Conservation (phyloP, 2,113 vertebrate genomes). For the Hippocampus zosterae region DNA sequence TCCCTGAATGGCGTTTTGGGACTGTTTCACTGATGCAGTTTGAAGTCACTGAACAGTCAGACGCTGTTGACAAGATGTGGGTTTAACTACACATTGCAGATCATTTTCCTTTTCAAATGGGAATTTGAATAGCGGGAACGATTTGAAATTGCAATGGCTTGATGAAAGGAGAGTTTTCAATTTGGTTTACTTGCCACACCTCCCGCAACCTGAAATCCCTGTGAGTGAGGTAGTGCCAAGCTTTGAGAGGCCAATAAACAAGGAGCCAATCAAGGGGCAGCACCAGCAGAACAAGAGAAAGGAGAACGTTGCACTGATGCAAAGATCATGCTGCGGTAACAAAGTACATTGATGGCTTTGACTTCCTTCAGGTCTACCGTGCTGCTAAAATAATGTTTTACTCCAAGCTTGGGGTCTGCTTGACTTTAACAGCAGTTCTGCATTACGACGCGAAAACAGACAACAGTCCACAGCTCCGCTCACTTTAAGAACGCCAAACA, state of each 20-base stretch:
- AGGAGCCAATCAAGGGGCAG: neutral
- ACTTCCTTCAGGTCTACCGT: slow-evolving; percentile 54
- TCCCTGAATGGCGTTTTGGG: slow-evolving; percentile 73
- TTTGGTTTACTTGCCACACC: slow-evolving; percentile 26
- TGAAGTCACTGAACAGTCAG: slow-evolving; percentile 10
- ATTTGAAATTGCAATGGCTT: neutral
- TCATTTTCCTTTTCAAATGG: neutral
- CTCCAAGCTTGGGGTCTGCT: neutral
- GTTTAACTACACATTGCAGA: neutral
- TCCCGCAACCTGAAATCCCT: slow-evolving; percentile 39
- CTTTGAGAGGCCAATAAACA: slow-evolving; percentile 2
- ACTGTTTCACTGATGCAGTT: slow-evolving; percentile 42
- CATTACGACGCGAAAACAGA: neutral
- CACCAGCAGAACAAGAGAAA: slow-evolving; percentile 34
- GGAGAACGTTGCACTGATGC: slow-evolving; percentile 32
- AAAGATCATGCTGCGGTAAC: slow-evolving; percentile 45
- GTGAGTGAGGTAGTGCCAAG: slow-evolving; percentile 53
- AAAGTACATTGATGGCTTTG: slow-evolving; percentile 52
- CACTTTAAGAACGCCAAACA: neutral
- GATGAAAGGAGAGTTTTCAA: slow-evolving; percentile 2
- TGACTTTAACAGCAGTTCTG: neutral
- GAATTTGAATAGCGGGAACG: neutral
- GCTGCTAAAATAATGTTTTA: slow-evolving; percentile 17
- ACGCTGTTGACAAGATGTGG: neutral
- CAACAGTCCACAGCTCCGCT: neutral